Base-by-base conservation (phyloP, 2,113 vertebrate species). In the Tragulus kanchil region DNA sequence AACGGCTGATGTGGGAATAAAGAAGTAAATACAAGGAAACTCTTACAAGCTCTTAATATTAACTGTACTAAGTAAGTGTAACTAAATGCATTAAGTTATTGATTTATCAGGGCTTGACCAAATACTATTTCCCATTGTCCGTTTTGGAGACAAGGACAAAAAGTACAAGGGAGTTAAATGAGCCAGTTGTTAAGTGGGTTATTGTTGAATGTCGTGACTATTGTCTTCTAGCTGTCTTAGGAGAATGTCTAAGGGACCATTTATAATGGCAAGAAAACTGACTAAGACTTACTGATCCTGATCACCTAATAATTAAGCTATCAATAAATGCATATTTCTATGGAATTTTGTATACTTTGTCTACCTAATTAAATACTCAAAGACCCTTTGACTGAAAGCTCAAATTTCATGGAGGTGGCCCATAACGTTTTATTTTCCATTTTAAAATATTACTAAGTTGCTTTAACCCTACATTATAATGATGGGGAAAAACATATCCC, bases 11-110 rank as follows among this genome's bases (percentile, higher is more conserved):
- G 89, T 96, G 98, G 99, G 98, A 99, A 98, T 98, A 98, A 98
- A 98, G 98, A 98, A 98, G 98, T 98, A 99, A 98, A 98, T 98
- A 98, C 98, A 98, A 98, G 98, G 97, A 98, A 98, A 98, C 91
- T 98, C 98, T 97, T 98, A 97, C 97, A 98, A 98, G 98, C 97
- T 98, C 94, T 98, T 98, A 98, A 97, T 98, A 99, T 98, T 98
- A 98, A 98, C 98, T 98, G 98, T 97, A 98, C 96, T 98, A 98
- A 99, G 95, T 98, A 98, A 98, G 98, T 98, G 98, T 98, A 98
- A 98, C 98, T 98, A 99, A 98, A 98, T 98, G 98, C 96, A 98
- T 97, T 98, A 98, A 97, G 97, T 98, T 98, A 98, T 98, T 98
- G 98, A 98, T 98, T 98, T 98, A 98, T 98, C 98, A 98, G 98